Base-by-base conservation (phyloP, 1,140 invertebrate genomes). In the Drosophila sp. region DNA sequence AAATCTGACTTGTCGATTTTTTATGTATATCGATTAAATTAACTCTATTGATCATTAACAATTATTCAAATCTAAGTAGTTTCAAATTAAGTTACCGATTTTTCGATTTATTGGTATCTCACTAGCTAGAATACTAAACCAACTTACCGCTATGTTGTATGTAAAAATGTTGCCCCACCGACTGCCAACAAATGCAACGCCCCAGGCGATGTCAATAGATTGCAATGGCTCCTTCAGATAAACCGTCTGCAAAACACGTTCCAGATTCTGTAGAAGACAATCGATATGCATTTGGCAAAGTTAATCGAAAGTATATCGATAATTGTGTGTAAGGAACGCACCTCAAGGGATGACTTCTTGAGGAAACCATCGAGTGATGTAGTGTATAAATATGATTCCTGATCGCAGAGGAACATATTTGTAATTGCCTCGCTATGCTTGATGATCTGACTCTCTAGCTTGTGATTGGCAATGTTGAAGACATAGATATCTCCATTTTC, bases 401-500 rank as follows among this genome's bases (percentile, higher is more conserved):
- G 57, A 5, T 79, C 63, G 43, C 72, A 76, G 9, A 91, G 48
- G 67, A 50, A 79, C 76, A 92, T 91, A 40, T 91, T 75, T 0
- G 90, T 92, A 8, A 91, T 91, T 34, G 82, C 82, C 18, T 92
- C 90, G n/a, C 80, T 83, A 56, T 92, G 91, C 46, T 91, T 89
- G n/a, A 77, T 38, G 36, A 94, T 81, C 11, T 93, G 93, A 11
- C 80, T 90, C 16, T 93, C 70, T 9, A 94, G 78, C 45, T 92
- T 92, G 7, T 93, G 92, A n/a, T 91, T 93, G 27, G 58, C 43
- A 1, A 78, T 76, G 65, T 89, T 92, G 65, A 93, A 94, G 80
- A 93, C 92, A 71, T 94, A 94, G 2, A 94, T 90, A 72, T 94
- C 93, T 13, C 94, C 93, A 71, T 93, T 93, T 8, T 94, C 84